Evolutionary conservation across 2,888 invertebrate genomes (phyloP), one percentile per base, ranked within the genome.

Genomic region (Cetonia aurata): DNA sequence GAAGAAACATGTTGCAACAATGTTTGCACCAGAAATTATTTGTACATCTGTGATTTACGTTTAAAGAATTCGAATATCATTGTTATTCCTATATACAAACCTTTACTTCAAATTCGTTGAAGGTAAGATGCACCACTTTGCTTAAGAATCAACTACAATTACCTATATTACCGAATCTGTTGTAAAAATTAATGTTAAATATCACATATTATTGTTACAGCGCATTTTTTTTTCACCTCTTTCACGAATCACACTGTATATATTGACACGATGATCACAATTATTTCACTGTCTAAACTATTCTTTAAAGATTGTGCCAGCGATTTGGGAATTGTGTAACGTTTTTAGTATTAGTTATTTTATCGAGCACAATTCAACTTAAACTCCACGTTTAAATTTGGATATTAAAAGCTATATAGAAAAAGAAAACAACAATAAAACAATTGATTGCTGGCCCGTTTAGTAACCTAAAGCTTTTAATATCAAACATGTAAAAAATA

Each of bases 181-280:
- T 65, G 46, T 48, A 46, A 50, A 48, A 50, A 19, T 65, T 65
- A 50, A 37, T 50, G 33, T 50, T 48, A 48, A 33, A 13, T 44
- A 17, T 56, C 15, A 15, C 15, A 31, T 53, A 15, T 48, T 15
- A 48, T 48, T 48, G 62, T 62, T 62, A 65, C 33, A 48, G 10
- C 37, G 37, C 25, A 25, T 25, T 25, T 25, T 25, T n/a, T n/a
- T 25, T 4, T 25, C 25, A 25, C 25, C 25, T 25, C 4, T 25
- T 50, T 17, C 62, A 50, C 33, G 50, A 65, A 50, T 50, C 62
- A 65, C 62, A 50, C 62, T 65, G 62, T 65, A 65, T 65, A 65
- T 65, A 65, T 65, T 37, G 37, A 65, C 62, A 65, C 62, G 17
- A 25, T 3, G 17, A 65, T 65, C 50, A 33, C 37, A 37, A 25